Evolutionary conservation across 2,888 invertebrate genomes (phyloP).

Genomic region (Meandrusa payeni): DNA sequence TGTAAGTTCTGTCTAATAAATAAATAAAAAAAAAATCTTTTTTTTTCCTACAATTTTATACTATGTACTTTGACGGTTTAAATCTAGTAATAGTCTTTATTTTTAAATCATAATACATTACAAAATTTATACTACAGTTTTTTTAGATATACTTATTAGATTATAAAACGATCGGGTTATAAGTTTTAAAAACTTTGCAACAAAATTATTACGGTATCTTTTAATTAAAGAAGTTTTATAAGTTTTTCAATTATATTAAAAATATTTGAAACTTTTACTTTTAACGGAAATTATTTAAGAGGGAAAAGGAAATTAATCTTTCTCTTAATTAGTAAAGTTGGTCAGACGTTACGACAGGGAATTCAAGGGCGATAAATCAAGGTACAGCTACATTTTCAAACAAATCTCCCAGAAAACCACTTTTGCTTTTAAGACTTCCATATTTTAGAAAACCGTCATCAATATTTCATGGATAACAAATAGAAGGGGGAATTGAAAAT

Average conservation of each 20-base stretch:
- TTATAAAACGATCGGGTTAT: too few relatives aligned
- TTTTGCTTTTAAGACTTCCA: slow-evolving; percentile 53
- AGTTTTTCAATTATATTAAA: slow-evolving; percentile 21
- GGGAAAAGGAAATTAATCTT: slow-evolving; percentile 76
- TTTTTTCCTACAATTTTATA: too few relatives aligned
- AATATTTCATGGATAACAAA: slow-evolving; percentile 47
- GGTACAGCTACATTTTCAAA: slow-evolving; percentile 60
- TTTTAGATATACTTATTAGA: too few relatives aligned
- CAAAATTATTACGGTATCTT: slow-evolving; percentile 2
- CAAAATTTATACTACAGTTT: too few relatives aligned
- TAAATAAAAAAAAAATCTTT: too few relatives aligned
- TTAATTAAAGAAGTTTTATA: slow-evolving; percentile 10
- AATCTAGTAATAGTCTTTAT: too few relatives aligned
- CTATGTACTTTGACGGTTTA: too few relatives aligned
- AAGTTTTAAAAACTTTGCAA: too few relatives aligned
- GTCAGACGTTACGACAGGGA: slow-evolving; percentile 55
- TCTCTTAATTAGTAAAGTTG: slow-evolving; percentile 77
- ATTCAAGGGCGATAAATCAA: slow-evolving; percentile 75
- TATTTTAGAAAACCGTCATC: slow-evolving; percentile 50
- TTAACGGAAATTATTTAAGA: slow-evolving; percentile 69
- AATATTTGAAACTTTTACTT: slow-evolving; percentile 43
- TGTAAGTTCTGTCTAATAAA: too few relatives aligned
- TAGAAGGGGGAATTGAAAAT: slow-evolving; percentile 23
- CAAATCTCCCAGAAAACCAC: slow-evolving; percentile 42
- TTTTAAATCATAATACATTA: too few relatives aligned